Evolutionary conservation across 2,797 vertebrate genomes (phyloP).

Genomic region (Tragopan temminckii): DNA sequence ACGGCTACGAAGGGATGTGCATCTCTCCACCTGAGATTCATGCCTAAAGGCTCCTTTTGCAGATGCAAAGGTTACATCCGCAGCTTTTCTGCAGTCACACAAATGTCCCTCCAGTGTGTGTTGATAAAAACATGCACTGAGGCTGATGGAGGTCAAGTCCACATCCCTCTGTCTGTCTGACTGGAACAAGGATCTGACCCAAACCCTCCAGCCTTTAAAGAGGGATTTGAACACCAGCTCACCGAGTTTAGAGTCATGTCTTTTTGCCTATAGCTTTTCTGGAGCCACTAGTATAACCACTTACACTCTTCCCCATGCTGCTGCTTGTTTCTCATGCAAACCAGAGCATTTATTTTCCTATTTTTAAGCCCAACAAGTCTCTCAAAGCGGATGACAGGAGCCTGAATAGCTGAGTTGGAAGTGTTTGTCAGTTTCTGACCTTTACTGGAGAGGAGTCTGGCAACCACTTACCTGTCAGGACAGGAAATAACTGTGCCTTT

Average conservation of each 20-base stretch:
- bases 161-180: not conserved
- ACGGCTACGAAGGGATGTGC: not conserved
- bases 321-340: not conserved
- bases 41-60: not conserved
- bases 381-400: not conserved
- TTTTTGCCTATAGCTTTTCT: not conserved
- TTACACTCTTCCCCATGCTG: not conserved
- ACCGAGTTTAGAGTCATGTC: not conserved
- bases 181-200: not conserved
- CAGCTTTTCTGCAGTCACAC: rapidly evolving
- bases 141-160: not conserved
- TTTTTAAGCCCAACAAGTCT: slow-evolving; percentile 23
- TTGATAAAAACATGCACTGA: rapidly evolving
- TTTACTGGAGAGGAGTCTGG: not conserved
- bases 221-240: not conserved
- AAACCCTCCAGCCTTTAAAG: not conserved
- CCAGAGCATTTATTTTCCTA: not conserved
- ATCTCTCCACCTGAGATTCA: not conserved
- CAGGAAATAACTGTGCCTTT: slow-evolving; percentile 21
- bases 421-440: slow-evolving; percentile 31
- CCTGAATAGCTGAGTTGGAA: not conserved
- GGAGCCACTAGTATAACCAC: not conserved
- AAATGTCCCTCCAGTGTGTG: not conserved
- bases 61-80: not conserved
- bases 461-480: slow-evolving; percentile 56